A percentile compares a stretch with the other conserved stretches of the same genome.
Conservation (phyloP, 2,888 invertebrate genomes). For the Tinea trinotella region DNA sequence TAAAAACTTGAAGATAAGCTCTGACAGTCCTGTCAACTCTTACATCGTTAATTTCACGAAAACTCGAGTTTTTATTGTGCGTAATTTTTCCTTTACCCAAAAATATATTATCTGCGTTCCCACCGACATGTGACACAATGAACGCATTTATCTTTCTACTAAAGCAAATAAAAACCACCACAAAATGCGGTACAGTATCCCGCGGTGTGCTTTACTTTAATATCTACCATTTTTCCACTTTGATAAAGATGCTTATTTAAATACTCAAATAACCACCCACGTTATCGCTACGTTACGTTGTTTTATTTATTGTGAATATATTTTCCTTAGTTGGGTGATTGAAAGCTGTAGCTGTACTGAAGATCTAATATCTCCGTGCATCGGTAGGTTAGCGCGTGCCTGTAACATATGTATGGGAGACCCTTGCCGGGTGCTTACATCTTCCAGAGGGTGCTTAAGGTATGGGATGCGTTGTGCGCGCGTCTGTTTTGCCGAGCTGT, state of each 20-base stretch:
- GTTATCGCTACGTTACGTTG: neutral
- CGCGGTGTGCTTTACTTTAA: slow-evolving; percentile 8
- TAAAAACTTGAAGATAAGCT: slow-evolving; percentile 57
- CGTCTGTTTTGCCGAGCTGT: slow-evolving; percentile 42
- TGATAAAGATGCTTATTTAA: neutral
- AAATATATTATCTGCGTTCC: slow-evolving; percentile 37
- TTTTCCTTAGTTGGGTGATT: too few relatives aligned
- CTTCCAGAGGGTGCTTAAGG: slow-evolving; percentile 38
- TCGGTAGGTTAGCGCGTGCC: slow-evolving; percentile 17
- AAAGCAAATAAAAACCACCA: slow-evolving; percentile 22
- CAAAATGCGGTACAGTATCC: neutral
- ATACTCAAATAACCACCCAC: neutral
- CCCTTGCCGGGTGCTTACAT: slow-evolving; percentile 29
- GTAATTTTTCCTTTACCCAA: slow-evolving; percentile 36
- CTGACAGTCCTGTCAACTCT: slow-evolving; percentile 52
- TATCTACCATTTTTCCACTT: neutral
- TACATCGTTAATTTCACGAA: slow-evolving; percentile 62
- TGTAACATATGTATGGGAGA: slow-evolving; percentile 39
- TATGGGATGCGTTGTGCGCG: slow-evolving; percentile 66
- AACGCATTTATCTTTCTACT: slow-evolving; percentile 43
- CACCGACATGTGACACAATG: slow-evolving; percentile 43
- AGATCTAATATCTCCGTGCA: neutral
- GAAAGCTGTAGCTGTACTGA: neutral
- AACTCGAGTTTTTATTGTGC: slow-evolving; percentile 58
- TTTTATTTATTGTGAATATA: neutral